Conservation (phyloP, 2,113 vertebrate species). For the Myodes glareolus region DNA sequence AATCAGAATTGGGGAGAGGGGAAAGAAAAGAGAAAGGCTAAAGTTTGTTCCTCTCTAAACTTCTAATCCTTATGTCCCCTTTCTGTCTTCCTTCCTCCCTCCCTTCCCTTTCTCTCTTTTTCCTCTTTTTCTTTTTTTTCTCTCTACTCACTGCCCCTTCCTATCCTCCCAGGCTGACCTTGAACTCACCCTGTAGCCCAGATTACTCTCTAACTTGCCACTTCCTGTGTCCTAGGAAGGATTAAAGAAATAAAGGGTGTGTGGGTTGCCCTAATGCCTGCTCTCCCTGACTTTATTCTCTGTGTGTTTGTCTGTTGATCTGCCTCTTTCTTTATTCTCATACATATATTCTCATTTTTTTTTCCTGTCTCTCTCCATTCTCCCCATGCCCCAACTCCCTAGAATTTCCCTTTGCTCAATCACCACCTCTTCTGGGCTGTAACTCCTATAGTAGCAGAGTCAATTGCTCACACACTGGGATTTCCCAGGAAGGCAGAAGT, state of each 20-base stretch:
- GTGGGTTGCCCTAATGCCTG: background rate
- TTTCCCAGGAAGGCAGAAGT: background rate
- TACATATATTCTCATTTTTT: background rate
- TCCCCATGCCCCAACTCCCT: too few species aligned
- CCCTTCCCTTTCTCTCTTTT: background rate
- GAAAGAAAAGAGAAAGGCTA: background rate
- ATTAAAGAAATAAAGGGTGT: background rate
- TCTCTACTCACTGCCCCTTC: background rate
- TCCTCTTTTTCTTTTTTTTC: background rate
- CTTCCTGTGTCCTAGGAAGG: background rate
- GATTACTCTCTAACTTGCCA: background rate
- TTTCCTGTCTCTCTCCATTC: too few species aligned
- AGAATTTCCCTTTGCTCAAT: background rate
- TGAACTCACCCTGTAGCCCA: background rate
- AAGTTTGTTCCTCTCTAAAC: background rate
- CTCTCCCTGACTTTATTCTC: background rate
- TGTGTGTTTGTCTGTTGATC: background rate
- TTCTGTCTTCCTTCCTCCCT: background rate
- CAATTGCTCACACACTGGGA: background rate
- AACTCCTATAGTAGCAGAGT: background rate
- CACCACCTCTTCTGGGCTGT: too few species aligned
- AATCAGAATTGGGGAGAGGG: background rate
- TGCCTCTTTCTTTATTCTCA: background rate
- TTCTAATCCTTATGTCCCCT: background rate
- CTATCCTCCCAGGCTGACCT: background rate